These are phyloP conservation scores for Ctenosaura bakeri DNA, from an alignment of 2,797 vertebrate species.

Conservation along the genomic window DNA sequence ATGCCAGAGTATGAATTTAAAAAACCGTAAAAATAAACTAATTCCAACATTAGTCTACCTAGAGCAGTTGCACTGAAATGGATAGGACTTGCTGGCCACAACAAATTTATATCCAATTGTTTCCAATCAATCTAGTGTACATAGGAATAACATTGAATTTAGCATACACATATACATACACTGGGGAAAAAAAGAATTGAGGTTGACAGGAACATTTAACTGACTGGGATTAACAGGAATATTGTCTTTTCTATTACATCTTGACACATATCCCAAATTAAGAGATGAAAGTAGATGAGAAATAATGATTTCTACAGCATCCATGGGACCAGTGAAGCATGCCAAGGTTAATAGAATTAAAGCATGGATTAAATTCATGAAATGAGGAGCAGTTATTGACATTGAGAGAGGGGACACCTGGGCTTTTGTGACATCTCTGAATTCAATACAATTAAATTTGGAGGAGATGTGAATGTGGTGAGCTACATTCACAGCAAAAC, in stretches of 20 bases:
- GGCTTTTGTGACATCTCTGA: conserved; percentile 6
- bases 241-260: background rate
- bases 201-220: background rate
- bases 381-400: conserved; percentile 25
- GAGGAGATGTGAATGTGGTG: background rate
- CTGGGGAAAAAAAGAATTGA: no score
- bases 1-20: no score
- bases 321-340: background rate
- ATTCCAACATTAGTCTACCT: no score
- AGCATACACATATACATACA: no score
- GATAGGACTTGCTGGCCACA: no score
- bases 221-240: background rate
- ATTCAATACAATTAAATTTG: conserved; percentile 4
- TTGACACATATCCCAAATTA: background rate
- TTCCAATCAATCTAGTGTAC: no score
- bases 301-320: conserved; percentile 18
- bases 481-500: background rate
- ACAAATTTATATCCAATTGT: no score
- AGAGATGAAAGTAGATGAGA: background rate
- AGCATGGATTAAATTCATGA: conserved; percentile 24
- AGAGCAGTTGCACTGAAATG: no score
- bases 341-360: conserved; percentile 36
- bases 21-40: no score
- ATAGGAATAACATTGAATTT: no score
- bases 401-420: conserved; percentile 10